These are phyloP conservation scores for Coleophora flavipennella DNA, from an alignment of 2,888 invertebrate genomes.

Conservation along the genomic window DNA sequence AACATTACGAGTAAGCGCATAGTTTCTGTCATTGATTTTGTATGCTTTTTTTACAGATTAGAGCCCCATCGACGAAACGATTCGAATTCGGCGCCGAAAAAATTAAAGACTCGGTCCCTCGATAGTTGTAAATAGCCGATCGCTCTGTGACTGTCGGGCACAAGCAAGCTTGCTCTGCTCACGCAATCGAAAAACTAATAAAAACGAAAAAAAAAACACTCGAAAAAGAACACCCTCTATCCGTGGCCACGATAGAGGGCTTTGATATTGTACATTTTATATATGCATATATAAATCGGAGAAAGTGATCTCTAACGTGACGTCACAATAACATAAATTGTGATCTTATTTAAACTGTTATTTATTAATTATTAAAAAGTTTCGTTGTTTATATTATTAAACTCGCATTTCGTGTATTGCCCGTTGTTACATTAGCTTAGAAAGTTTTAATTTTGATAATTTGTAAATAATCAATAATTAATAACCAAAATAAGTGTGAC, in stretches of 20 bases:
- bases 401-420: conserved; percentile 55
- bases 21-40: too few species aligned
- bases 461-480: conserved; percentile 36
- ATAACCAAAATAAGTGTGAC: conserved; percentile 40
- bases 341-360: conserved; percentile 39
- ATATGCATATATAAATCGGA: conserved; percentile 67
- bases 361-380: conserved; percentile 28
- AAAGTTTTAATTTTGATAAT: conserved; percentile 26
- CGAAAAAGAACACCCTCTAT: conserved; percentile 54
- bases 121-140: conserved; percentile 36
- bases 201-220: conserved; percentile 42
- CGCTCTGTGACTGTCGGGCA: conserved; percentile 64
- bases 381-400: conserved; percentile 34
- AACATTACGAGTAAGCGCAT: too few species aligned
- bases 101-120: conserved; percentile 39
- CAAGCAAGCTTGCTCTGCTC: conserved; percentile 57
- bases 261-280: conserved; percentile 44
- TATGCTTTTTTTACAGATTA: conserved; percentile 66
- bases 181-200: conserved; percentile 49
- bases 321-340: conserved; percentile 61
- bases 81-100: conserved; percentile 50
- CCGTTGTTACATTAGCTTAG: conserved; percentile 35
- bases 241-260: conserved; percentile 63
- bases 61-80: conserved; percentile 62
- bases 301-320: conserved; percentile 66